These are phyloP conservation scores for Nomada lathburiana DNA, from an alignment of 2,888 invertebrate genomes.

Conservation along the genomic window DNA sequence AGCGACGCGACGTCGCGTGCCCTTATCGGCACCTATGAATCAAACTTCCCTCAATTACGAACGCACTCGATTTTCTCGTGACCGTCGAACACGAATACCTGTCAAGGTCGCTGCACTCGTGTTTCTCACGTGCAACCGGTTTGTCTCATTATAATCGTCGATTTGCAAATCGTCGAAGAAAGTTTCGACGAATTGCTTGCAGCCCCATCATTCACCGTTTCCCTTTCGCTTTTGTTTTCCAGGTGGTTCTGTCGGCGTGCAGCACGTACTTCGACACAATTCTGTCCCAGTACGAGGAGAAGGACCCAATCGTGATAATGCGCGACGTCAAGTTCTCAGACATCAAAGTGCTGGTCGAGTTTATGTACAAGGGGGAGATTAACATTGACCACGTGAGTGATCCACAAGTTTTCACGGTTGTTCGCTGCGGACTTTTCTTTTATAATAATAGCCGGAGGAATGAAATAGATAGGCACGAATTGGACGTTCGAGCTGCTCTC, in stretches of 20 bases:
- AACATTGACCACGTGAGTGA: constrained; percentile 95
- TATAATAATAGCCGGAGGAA: background rate
- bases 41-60: constrained; percentile 42
- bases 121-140: constrained; percentile 25
- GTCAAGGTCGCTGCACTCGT: constrained; percentile 37
- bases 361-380: constrained; percentile 98
- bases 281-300: constrained; percentile 92
- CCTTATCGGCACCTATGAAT: constrained; percentile 50
- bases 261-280: constrained; percentile 96
- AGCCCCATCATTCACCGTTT: constrained; percentile 1
- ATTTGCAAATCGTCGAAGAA: constrained; percentile 16
- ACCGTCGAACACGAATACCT: constrained; percentile 26
- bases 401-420: background rate
- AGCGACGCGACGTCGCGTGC: constrained; percentile 47
- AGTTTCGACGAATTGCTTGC: background rate
- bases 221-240: constrained; percentile 68
- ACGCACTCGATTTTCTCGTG: constrained; percentile 37
- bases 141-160: constrained; percentile 7
- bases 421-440: background rate
- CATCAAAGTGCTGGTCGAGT: constrained; percentile 95
- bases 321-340: constrained; percentile 96
- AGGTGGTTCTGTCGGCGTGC: constrained; percentile 96
- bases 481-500: background rate
- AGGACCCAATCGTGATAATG: constrained; percentile 93
- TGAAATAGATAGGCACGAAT: background rate